Percentiles rank a stretch among this genome's conserved stretches.
Evolutionary conservation across 2,797 vertebrate genomes (phyloP).

Genomic region (Cygnus olor): DNA sequence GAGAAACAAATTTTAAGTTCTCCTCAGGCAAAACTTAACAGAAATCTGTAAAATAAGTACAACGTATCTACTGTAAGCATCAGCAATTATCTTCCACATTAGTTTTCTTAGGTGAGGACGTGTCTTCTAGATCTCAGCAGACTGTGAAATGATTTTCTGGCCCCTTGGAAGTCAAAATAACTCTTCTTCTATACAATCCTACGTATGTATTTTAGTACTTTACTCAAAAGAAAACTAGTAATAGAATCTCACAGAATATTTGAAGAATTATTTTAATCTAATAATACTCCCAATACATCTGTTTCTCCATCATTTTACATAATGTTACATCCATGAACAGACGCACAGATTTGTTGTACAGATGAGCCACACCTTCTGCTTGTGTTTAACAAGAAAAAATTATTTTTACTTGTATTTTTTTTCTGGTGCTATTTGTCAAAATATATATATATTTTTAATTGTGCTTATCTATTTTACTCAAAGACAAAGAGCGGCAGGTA

Average conservation of each 20-base stretch:
- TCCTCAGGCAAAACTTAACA: not conserved
- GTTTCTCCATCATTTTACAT: not conserved
- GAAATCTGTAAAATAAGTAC: not conserved
- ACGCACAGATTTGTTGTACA: not conserved
- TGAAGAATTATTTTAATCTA: not conserved
- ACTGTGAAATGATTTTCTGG: not conserved
- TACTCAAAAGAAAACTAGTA: not conserved
- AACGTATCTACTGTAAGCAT: not conserved
- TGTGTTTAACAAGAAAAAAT: not conserved
- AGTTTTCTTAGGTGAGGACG: not conserved
- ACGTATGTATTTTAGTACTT: not conserved
- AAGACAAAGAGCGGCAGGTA: not conserved
- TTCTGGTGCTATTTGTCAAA: not conserved
- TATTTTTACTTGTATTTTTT: not conserved
- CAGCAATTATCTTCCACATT: not conserved
- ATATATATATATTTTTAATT: not conserved
- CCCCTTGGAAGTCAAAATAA: not conserved
- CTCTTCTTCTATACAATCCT: not conserved
- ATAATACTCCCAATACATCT: not conserved
- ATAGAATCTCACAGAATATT: not conserved
- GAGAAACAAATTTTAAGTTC: not conserved
- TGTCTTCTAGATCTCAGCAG: not conserved
- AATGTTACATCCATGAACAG: not conserved
- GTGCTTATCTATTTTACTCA: not conserved
- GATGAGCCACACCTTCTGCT: not conserved